A percentile compares a stretch with the other conserved stretches of the same genome.
phyloP scores from a whole-genome alignment of 1,140 invertebrate species.

The Oryzaephilus surinamensis region DNA sequence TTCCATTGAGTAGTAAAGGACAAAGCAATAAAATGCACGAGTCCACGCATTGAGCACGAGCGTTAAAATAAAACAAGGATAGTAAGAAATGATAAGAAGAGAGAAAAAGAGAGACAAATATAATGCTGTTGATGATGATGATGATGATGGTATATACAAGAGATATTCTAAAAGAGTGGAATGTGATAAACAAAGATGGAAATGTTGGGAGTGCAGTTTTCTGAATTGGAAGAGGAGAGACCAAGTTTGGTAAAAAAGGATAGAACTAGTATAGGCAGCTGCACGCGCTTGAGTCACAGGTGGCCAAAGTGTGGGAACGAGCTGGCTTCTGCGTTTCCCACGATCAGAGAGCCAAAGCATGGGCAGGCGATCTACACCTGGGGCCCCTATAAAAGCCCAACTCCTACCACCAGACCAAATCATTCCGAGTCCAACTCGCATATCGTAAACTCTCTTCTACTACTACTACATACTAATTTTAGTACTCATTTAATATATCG shows the following conservation, averaged over 20 bases:
- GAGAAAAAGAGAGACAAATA: conserved; percentile 1
- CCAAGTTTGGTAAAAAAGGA: conserved; percentile 8
- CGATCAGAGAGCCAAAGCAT: conserved; percentile 33
- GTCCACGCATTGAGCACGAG: conserved; percentile 18
- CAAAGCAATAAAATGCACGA: too few relatives aligned
- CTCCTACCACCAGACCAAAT: conserved; percentile 34
- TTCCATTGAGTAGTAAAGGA: too few relatives aligned
- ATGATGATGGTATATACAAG: not conserved
- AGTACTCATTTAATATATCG: too few relatives aligned
- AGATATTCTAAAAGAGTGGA: too few relatives aligned
- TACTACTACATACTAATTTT: too few relatives aligned
- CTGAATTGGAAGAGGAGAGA: not conserved
- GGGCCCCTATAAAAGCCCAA: conserved; percentile 42
- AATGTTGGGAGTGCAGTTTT: too few relatives aligned
- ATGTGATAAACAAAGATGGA: too few relatives aligned
- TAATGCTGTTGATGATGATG: not conserved
- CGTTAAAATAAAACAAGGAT: conserved; percentile 8
- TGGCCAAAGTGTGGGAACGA: conserved; percentile 46
- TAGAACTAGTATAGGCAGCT: conserved; percentile 25
- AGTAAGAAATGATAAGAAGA: conserved; percentile 3
- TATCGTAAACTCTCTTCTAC: too few relatives aligned
- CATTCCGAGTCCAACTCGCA: conserved; percentile 39
- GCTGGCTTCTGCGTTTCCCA: conserved; percentile 47
- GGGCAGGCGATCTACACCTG: conserved; percentile 43
- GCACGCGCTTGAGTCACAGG: conserved; percentile 34